Conservation (phyloP, 2,888 invertebrate species). For the Chymomyza procnemis region DNA sequence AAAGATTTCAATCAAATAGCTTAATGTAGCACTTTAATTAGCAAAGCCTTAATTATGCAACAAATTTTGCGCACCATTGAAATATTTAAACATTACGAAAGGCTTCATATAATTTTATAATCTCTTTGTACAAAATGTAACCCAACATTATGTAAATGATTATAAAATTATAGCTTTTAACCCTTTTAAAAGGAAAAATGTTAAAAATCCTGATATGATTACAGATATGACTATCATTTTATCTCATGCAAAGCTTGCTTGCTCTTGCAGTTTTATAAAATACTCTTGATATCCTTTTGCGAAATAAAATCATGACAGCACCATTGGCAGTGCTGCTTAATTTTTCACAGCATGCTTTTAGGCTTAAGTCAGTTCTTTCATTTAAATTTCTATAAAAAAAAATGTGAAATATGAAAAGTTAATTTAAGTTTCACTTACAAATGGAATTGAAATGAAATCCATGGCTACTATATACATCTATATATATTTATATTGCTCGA, state of each 20-base stretch:
- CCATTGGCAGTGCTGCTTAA: neutral
- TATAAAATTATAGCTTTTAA: neutral
- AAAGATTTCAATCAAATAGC: too few species aligned
- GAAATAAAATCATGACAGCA: neutral
- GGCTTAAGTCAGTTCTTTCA: slow-evolving; percentile 24
- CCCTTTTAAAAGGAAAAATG: neutral
- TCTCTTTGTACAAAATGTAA: neutral
- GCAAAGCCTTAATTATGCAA: neutral
- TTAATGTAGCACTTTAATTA: neutral
- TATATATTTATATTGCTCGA: neutral
- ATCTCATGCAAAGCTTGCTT: neutral
- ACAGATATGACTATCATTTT: neutral
- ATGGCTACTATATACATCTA: slow-evolving; percentile 20
- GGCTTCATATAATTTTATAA: neutral
- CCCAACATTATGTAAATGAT: neutral
- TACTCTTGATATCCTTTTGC: neutral
- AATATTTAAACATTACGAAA: too few species aligned
- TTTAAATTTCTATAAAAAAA: slow-evolving; percentile 60
- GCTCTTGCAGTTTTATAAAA: neutral
- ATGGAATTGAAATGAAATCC: slow-evolving; percentile 65
- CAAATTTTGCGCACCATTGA: neutral
- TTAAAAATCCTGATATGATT: neutral
- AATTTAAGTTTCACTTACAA: slow-evolving; percentile 73
- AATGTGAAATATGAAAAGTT: slow-evolving; percentile 70
- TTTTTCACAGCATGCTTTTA: slow-evolving; percentile 6